Conservation (phyloP, 2,888 invertebrate species). For the Endotricha flammealis region DNA sequence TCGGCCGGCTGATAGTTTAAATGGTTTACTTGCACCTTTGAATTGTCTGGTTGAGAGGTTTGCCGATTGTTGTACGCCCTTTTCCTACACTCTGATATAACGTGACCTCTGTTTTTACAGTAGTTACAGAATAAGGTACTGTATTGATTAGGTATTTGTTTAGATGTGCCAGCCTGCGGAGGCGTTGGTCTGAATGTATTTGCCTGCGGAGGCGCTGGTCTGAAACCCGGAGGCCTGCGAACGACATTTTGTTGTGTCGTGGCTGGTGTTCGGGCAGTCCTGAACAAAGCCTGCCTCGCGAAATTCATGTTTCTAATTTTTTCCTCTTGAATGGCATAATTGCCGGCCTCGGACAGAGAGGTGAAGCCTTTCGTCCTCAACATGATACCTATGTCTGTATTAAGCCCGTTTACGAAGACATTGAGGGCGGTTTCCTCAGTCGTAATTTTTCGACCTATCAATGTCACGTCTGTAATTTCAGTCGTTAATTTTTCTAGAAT, state of each 20-base stretch:
- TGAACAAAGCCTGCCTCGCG: constrained; percentile 14
- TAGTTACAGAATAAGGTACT: constrained; percentile 3
- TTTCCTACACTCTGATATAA: constrained; percentile 12
- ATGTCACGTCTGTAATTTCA: constrained; percentile 17
- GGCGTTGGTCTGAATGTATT: background rate
- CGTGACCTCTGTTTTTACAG: constrained; percentile 13
- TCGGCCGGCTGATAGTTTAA: constrained; percentile 17
- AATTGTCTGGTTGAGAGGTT: background rate
- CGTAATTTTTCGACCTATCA: constrained; percentile 18
- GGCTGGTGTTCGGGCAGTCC: background rate
- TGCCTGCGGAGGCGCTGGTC: background rate
- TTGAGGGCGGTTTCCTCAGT: too few species aligned
- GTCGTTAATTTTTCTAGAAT: constrained; percentile 24
- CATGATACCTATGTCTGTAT: constrained; percentile 24
- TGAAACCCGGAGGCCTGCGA: too few species aligned
- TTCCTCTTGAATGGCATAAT: constrained; percentile 25
- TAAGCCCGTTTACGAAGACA: constrained; percentile 28
- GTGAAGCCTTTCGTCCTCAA: constrained; percentile 20
- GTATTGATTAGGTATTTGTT: background rate
- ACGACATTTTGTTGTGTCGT: too few species aligned
- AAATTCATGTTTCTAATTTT: constrained; percentile 22
- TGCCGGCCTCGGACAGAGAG: constrained; percentile 20
- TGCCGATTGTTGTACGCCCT: constrained; percentile 13
- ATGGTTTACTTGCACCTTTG: constrained; percentile 5
- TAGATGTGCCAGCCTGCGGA: too few species aligned